Percentiles rank a stretch among this genome's conserved stretches.
phyloP scores from a whole-genome alignment of 2,888 invertebrate genomes.

The Cantharis rustica region DNA sequence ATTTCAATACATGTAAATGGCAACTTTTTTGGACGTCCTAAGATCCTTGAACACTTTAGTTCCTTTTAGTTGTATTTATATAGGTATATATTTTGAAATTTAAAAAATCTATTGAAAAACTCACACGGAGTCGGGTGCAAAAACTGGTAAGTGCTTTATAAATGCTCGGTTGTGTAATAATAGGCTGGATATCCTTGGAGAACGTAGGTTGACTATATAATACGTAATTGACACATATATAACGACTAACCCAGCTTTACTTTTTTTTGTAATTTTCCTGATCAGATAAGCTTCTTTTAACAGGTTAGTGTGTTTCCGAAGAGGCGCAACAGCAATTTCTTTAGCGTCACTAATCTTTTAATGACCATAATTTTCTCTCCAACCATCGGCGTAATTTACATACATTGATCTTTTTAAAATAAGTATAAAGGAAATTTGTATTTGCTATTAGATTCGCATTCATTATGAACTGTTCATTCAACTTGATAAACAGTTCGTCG shows the following conservation, averaged over 20 bases:
- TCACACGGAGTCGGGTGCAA: too few relatives aligned
- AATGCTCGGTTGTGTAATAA: neutral
- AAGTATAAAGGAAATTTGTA: neutral
- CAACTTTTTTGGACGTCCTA: too few relatives aligned
- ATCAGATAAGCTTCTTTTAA: neutral
- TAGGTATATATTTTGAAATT: too few relatives aligned
- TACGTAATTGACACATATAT: neutral
- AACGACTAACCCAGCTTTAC: neutral
- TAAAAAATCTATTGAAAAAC: too few relatives aligned
- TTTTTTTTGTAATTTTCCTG: neutral
- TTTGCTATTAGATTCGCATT: constrained; percentile 5
- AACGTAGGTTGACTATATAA: neutral
- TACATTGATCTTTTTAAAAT: neutral
- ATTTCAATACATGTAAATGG: too few relatives aligned
- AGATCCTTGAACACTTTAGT: too few relatives aligned
- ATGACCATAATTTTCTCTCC: neutral
- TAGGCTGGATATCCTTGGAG: neutral
- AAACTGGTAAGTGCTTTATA: neutral
- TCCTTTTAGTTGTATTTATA: too few relatives aligned
- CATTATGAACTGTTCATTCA: constrained; percentile 22
- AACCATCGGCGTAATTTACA: neutral
- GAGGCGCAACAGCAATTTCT: neutral
- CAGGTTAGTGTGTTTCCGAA: neutral
- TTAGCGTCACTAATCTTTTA: neutral
- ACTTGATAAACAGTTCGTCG: constrained; percentile 21